Conservation (phyloP, 2,113 vertebrate species). For the Burhinus oedicnemus region DNA sequence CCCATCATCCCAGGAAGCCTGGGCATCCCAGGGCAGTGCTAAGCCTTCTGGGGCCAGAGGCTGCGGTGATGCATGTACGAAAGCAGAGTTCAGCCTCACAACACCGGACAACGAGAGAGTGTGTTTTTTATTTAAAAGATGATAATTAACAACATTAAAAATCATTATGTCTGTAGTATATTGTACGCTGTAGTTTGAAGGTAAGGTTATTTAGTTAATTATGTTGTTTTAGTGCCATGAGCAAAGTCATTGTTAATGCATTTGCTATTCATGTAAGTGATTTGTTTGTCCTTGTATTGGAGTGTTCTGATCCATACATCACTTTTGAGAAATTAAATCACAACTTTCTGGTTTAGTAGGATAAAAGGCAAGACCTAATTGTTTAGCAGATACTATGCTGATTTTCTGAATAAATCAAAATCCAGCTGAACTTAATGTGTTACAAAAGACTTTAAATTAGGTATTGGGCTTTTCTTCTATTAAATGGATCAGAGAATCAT, state of each 20-base stretch:
- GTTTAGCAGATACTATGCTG: not conserved
- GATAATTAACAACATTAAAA: not conserved
- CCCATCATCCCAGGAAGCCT: rapidly evolving
- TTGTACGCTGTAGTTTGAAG: not conserved
- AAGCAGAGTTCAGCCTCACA: not conserved
- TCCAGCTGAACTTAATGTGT: not conserved
- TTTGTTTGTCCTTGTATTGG: not conserved
- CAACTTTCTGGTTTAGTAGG: not conserved
- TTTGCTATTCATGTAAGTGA: not conserved
- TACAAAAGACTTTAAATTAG: not conserved
- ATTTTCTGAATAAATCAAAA: not conserved
- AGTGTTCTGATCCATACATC: not conserved
- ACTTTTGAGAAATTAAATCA: not conserved
- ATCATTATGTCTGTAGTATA: not conserved
- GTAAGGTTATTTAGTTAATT: not conserved
- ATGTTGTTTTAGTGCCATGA: not conserved
- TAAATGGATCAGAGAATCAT: not conserved
- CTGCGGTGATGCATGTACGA: rapidly evolving
- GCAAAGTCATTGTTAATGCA: not conserved
- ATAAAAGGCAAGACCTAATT: not conserved
- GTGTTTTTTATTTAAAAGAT: not conserved
- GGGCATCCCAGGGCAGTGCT: not conserved
- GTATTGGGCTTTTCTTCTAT: not conserved
- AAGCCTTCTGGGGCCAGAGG: not conserved
- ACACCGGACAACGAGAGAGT: not conserved